Evolutionary conservation across 2,113 vertebrate genomes (phyloP).

Genomic region (Columba livia): DNA sequence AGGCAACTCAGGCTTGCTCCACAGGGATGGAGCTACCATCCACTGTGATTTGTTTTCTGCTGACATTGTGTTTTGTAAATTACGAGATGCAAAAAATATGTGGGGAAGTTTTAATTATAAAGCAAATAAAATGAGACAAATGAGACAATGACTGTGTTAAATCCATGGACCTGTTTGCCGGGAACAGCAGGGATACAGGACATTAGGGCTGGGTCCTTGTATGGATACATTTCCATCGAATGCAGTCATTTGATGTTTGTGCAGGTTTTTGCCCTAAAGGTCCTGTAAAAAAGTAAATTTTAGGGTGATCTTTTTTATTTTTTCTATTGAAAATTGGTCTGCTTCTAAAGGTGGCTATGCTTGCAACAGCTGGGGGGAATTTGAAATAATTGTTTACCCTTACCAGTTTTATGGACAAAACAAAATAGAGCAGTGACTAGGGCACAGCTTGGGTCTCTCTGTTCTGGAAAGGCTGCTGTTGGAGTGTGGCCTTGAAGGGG

Average conservation of each 20-base stretch:
- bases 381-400: neutral
- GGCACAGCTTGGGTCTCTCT: neutral
- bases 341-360: neutral
- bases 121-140: neutral
- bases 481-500: neutral
- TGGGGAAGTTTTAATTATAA: neutral
- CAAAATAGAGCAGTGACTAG: neutral
- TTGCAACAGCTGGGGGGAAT: neutral
- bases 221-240: neutral
- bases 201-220: neutral
- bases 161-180: neutral
- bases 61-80: neutral
- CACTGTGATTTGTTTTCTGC: neutral
- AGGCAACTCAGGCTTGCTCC: neutral
- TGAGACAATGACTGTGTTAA: neutral
- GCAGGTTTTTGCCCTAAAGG: neutral
- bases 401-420: neutral
- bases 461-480: neutral
- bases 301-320: neutral
- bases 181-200: neutral
- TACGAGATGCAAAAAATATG: neutral
- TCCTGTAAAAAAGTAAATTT: neutral
- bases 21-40: accelerated
- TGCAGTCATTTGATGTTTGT: neutral
- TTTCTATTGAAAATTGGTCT: neutral